Evolutionary conservation across 2,888 invertebrate genomes (phyloP), one percentile per base, ranked within the genome.

Genomic region (Ctenicera cuprea): DNA sequence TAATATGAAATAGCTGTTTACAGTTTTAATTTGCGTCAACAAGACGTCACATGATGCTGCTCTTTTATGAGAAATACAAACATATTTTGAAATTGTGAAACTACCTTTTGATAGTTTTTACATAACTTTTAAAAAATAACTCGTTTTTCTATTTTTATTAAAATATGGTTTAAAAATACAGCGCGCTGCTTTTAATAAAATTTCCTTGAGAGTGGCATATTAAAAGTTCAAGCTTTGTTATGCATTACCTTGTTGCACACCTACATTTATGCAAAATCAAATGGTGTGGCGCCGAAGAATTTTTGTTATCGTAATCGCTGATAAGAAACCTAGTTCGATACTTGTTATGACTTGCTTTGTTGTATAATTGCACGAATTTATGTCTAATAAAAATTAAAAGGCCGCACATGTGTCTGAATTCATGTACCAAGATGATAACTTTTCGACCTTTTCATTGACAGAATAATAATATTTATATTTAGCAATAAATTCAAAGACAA

Each of bases 381-480:
- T n/a, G n/a, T 26, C 5, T 26, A 26, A n/a, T 26, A 33, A 33
- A 33, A 33, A 33, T 33, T 33, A 41, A 14, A 14, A 41, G 41
- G 41, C 41, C 3, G 4, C 38, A 14, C 41, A 41, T 14, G 14
- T 41, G 41, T 41, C n/a, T 14, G 14, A 41, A 41, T 43, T 43
- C 8, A n/a, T 43, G n/a, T n/a, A 43, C 43, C 16, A 14, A 43
- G 43, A 22, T 30, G 54, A 54, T 54, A 52, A 52, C 54, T 54
- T 54, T 7, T 54, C 14, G 30, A 54, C 26, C 54, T 54, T 54
- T 54, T n/a, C 12, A 16, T 7, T 14, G 18, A 14, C 26, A 14
- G 54, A 30, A 54, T 26, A 54, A 54, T 52, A 52, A 52, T 52
- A 52, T 22, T 52, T 16, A 16, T 48, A 48, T 48, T 48, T 48